A percentile compares a stretch with the other conserved stretches of the same genome.
Evolutionary conservation across 2,113 vertebrate genomes (phyloP).

Genomic region (Cryptotis parvus): DNA sequence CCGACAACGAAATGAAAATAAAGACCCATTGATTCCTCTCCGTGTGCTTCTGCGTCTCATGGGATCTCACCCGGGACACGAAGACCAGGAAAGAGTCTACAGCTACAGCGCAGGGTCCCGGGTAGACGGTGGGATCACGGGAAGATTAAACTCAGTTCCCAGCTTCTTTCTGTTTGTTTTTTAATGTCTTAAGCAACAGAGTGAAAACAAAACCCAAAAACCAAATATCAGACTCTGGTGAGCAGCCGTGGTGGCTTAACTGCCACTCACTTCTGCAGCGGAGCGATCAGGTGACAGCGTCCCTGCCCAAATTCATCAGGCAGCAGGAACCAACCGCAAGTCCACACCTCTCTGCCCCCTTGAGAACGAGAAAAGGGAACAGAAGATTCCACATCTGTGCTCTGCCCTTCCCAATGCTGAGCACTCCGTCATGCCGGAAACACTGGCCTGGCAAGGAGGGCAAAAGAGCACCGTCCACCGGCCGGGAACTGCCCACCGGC

Average conservation of each 20-base stretch:
- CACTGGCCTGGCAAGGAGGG: not conserved
- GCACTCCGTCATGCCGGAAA: conserved; percentile 29
- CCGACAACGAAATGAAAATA: conserved; percentile 61
- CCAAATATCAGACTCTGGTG: conserved; percentile 9
- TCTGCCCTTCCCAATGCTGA: not conserved
- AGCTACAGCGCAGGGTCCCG: conserved; percentile 19
- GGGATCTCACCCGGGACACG: not conserved
- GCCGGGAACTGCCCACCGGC: not conserved
- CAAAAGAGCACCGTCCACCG: not conserved
- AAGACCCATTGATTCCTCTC: conserved; percentile 38
- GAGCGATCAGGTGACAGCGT: not conserved
- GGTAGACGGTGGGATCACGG: not conserved
- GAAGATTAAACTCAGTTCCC: conserved; percentile 36
- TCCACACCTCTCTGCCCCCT: not conserved
- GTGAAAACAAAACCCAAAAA: conserved; percentile 64
- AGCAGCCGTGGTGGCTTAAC: not conserved
- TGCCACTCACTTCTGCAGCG: not conserved
- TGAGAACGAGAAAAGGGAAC: not conserved
- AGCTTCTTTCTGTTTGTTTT: too few species aligned
- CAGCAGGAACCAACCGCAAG: not conserved
- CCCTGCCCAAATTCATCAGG: not conserved
- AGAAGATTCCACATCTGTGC: not conserved
- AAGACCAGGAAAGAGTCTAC: conserved; percentile 33
- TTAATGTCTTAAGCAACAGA: conserved; percentile 5
- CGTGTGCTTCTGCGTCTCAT: not conserved